phyloP scores from a whole-genome alignment of 2,888 invertebrate genomes.

The Lochmaea capreae region DNA sequence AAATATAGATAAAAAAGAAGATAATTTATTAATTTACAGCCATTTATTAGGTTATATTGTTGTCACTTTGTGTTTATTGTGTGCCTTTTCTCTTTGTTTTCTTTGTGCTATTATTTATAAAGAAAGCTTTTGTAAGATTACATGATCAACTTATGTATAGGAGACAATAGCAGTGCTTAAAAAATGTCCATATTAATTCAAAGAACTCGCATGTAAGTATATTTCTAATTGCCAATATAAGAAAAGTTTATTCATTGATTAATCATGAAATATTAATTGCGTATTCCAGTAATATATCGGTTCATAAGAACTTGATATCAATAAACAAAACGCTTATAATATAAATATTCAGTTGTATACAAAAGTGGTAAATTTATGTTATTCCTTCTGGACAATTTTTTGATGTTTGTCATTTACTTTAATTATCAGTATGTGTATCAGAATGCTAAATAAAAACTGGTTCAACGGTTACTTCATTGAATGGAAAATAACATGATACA shows the following conservation, averaged over 20 bases:
- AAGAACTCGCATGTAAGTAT: constrained; percentile 13
- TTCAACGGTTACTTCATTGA: too few relatives aligned
- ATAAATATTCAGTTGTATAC: too few relatives aligned
- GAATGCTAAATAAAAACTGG: too few relatives aligned
- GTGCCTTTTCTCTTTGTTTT: not conserved
- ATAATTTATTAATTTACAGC: not conserved
- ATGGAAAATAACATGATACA: too few relatives aligned
- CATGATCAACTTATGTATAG: not conserved
- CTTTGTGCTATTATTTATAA: not conserved
- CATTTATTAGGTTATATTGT: not conserved
- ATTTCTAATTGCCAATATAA: not conserved
- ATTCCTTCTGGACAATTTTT: too few relatives aligned
- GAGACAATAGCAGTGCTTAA: not conserved
- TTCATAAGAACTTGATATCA: not conserved
- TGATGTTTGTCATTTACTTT: too few relatives aligned
- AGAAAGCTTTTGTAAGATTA: not conserved
- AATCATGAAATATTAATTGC: not conserved
- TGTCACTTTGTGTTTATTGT: not conserved
- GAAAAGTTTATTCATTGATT: not conserved
- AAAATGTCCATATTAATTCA: constrained; percentile 17
- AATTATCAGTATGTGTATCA: too few relatives aligned
- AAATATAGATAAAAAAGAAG: not conserved
- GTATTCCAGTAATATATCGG: not conserved
- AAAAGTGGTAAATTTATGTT: too few relatives aligned
- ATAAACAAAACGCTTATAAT: not conserved